Base-by-base conservation (phyloP, 2,797 vertebrate genomes). In the Coranthus polyacanthus region DNA sequence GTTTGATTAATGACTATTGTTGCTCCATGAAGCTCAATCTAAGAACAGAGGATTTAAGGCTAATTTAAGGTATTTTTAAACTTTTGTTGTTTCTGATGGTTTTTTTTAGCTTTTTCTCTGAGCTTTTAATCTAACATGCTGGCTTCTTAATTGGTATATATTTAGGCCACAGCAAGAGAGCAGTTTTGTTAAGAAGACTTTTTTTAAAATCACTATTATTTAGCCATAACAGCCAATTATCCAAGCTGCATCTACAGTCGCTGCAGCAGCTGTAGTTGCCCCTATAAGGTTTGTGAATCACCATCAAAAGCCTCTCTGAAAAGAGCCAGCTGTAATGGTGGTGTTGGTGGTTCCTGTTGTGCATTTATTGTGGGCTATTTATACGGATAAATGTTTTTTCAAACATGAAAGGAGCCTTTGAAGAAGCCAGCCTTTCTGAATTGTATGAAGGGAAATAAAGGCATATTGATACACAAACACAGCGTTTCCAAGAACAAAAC, bases 321-420 rank as follows among this genome's bases (percentile, higher is more conserved):
- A 57, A 56, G 57, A 76, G 49, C 26, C 68, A 65, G 63, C 64
- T 79, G 78, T 26, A 26, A 13, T 26, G 1, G 8, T 62, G 76
- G 1, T 29, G n/a, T n/a, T n/a, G 6, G 34, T 76, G 10, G 36
- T 11, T 2, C 37, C n/a, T 58, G 66, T 32, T 1, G 55, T 75
- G 76, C 12, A 47, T 78, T 74, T 36, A 39, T 38, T 60, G 53
- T 5, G 32, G 22, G 66, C 65, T 68, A 58, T 79, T 84, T 67
- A 77, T 49, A 13, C 3, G 51, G 22, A 62, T 71, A 55, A 72
- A 67, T 66, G 67, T 36, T 24, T 60, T 66, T 68, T 78, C 15
- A 5, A n/a, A 47, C 56, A 78, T 75, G 63, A 84, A 79, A 81
- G 49, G 54, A 0, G 7, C 38, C 77, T 87, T 89, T 87, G 84